Percentiles rank a stretch among this genome's conserved stretches.
Conservation (phyloP, 2,113 vertebrate genomes). For the Xiphorhynchus elegans region DNA sequence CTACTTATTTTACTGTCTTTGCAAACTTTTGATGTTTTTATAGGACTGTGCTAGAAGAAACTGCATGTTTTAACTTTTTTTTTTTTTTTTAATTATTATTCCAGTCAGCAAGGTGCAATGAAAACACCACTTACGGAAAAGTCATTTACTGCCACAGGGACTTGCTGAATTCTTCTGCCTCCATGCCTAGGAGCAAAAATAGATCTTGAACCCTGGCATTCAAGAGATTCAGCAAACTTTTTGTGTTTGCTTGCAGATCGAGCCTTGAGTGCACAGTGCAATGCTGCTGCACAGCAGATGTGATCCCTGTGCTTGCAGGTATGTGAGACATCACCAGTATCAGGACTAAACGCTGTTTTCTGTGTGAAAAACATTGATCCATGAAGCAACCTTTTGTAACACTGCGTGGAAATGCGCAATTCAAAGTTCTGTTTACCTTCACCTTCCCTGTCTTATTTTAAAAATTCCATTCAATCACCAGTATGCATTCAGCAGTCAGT, state of each 20-base stretch:
- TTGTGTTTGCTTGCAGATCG: not conserved
- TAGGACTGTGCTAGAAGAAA: not conserved
- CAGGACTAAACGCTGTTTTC: not conserved
- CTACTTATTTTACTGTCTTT: not conserved
- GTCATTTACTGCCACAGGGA: not conserved
- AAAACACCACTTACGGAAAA: not conserved
- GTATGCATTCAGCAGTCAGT: not conserved
- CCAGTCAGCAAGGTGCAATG: not conserved
- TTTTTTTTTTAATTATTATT: not conserved
- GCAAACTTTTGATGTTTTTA: not conserved
- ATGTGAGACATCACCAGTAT: not conserved
- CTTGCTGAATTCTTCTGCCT: not conserved
- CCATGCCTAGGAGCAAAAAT: not conserved
- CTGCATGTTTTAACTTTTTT: not conserved
- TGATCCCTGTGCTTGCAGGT: not conserved
- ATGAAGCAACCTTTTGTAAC: not conserved
- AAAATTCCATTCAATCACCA: not conserved
- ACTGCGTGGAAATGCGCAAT: not conserved
- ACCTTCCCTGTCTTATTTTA: not conserved
- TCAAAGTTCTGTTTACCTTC: not conserved
- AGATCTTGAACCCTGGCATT: not conserved
- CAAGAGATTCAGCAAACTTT: not conserved
- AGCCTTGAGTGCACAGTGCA: not conserved
- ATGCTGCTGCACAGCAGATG: not conserved
- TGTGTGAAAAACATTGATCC: not conserved